Conservation (phyloP, 2,888 invertebrate genomes). For the Sminthurinus aureus region DNA sequence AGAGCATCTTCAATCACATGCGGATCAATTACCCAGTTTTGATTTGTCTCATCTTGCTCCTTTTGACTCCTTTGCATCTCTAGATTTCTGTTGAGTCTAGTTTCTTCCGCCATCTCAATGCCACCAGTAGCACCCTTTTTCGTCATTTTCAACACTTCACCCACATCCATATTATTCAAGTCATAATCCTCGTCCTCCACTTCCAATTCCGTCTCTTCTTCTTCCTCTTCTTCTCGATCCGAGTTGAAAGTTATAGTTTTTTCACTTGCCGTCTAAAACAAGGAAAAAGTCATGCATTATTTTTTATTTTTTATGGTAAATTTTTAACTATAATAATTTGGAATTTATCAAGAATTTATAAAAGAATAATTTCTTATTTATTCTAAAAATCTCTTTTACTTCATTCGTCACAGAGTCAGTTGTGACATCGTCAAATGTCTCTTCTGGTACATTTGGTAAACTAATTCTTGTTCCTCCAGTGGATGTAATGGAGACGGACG, state of each 20-base stretch:
- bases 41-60: background rate
- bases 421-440: background rate
- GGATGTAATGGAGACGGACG: background rate
- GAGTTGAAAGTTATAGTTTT: constrained; percentile 3
- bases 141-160: too few relatives aligned
- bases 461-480: background rate
- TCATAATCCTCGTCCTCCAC: background rate
- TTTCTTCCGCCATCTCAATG: background rate
- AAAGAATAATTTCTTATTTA: too few relatives aligned
- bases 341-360: too few relatives aligned
- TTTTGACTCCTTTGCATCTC: background rate
- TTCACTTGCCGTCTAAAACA: constrained; percentile 3
- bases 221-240: background rate
- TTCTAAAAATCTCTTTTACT: too few relatives aligned
- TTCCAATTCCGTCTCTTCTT: background rate
- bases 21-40: constrained; percentile 31
- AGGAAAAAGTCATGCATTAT: background rate
- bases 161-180: too few relatives aligned
- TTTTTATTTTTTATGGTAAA: background rate
- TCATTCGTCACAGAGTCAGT: background rate
- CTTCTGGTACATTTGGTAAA: background rate
- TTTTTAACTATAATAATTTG: background rate
- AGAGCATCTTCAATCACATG: constrained; percentile 29
- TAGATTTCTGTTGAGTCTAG: background rate
- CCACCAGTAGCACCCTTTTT: background rate